phyloP scores from a whole-genome alignment of 1,140 invertebrate genomes.

The Brachionus rubens region DNA sequence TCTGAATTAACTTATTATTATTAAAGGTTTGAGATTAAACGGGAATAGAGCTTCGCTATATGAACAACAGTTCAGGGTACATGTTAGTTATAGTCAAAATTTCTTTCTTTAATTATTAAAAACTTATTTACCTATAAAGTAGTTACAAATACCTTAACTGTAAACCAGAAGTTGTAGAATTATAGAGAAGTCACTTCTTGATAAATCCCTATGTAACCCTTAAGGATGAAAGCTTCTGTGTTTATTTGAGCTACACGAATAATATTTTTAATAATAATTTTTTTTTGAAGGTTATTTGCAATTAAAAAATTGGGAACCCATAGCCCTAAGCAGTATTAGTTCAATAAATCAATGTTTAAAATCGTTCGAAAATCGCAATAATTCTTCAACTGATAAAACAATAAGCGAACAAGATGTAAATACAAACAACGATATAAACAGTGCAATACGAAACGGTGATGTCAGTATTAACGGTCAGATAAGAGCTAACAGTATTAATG shows the following conservation, averaged over 20 bases:
- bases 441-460: background rate
- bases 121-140: too few species aligned
- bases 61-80: too few species aligned
- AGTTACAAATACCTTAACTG: too few species aligned
- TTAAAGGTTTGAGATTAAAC: too few species aligned
- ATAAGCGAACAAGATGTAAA: background rate
- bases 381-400: background rate
- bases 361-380: background rate
- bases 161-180: too few species aligned
- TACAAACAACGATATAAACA: background rate
- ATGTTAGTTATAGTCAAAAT: too few species aligned
- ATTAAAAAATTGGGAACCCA: conserved; percentile 42
- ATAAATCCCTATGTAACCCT: too few species aligned
- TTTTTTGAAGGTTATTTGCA: conserved; percentile 16
- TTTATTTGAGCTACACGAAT: background rate
- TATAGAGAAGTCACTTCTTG: too few species aligned
- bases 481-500: background rate
- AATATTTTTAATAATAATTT: background rate
- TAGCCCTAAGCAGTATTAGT: conserved; percentile 21
- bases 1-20: too few species aligned
- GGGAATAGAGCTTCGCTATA: too few species aligned
- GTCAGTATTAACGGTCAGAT: background rate
- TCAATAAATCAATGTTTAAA: conserved; percentile 31
- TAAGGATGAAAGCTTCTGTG: too few species aligned
- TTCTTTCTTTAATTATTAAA: too few species aligned